Evolutionary conservation across 2,113 vertebrate genomes (phyloP).

Genomic region (Percina caprodes): DNA sequence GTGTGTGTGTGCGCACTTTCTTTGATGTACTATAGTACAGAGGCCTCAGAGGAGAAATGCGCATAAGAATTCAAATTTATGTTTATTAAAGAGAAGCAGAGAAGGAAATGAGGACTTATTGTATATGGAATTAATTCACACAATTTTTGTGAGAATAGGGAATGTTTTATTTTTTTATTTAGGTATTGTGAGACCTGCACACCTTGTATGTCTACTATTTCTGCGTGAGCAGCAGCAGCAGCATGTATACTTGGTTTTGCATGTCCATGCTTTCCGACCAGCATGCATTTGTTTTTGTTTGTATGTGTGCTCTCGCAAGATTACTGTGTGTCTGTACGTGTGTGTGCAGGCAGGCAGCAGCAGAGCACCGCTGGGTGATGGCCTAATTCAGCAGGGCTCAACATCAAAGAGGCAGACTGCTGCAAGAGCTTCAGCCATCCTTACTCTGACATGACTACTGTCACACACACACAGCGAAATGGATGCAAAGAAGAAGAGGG

Average conservation of each 20-base stretch:
- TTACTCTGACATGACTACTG: slow-evolving; percentile 76
- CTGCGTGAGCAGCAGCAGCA: slow-evolving; percentile 19
- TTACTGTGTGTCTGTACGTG: slow-evolving; percentile 31
- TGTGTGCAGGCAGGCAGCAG: slow-evolving; percentile 58
- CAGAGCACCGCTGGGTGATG: slow-evolving; percentile 78
- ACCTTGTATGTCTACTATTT: not conserved
- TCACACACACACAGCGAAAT: slow-evolving; percentile 20
- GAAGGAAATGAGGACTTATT: slow-evolving; percentile 52
- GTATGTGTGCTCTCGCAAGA: slow-evolving; percentile 11
- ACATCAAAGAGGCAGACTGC: slow-evolving; percentile 81
- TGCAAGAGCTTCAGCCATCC: slow-evolving; percentile 73
- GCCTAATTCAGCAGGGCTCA: slow-evolving; percentile 82
- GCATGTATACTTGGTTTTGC: slow-evolving; percentile 30
- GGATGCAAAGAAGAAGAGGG: slow-evolving; percentile 6
- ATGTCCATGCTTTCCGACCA: slow-evolving; percentile 41
- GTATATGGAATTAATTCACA: slow-evolving; percentile 29
- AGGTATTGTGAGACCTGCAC: not conserved
- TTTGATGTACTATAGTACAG: slow-evolving; percentile 63
- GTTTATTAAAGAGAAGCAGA: slow-evolving; percentile 63
- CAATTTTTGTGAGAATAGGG: not conserved
- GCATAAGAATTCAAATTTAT: slow-evolving; percentile 73
- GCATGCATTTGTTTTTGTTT: slow-evolving; percentile 67
- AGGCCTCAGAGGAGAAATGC: slow-evolving; percentile 50
- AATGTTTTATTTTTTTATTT: slow-evolving; percentile 7
- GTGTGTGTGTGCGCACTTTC: slow-evolving; percentile 22